phyloP scores from a whole-genome alignment of 2,113 vertebrate genomes.

The Trinectes maculatus region DNA sequence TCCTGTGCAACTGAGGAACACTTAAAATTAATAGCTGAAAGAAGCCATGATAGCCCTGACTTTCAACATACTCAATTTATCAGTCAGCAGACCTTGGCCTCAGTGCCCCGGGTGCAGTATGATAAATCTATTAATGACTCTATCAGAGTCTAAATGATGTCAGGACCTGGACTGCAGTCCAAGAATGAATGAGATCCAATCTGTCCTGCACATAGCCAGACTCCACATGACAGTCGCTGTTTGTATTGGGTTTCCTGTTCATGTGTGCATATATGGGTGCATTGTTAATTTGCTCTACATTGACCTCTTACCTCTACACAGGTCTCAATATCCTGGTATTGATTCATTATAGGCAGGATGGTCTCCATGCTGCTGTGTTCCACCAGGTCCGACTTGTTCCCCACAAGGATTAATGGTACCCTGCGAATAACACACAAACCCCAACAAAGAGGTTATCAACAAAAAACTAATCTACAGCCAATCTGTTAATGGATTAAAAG shows the following conservation, averaged over 20 bases:
- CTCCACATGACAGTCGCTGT: neutral
- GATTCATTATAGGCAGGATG: slow-evolving; percentile 99
- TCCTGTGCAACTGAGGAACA: slow-evolving; percentile 36
- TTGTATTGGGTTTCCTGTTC: slow-evolving; percentile 1
- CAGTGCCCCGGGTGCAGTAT: neutral
- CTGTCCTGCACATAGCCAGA: neutral
- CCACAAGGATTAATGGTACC: slow-evolving; percentile 94
- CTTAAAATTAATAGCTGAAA: slow-evolving; percentile 20
- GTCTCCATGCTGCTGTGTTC: slow-evolving; percentile 99
- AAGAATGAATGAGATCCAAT: slow-evolving; percentile 10
- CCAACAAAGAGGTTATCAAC: neutral
- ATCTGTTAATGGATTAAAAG: too few relatives aligned
- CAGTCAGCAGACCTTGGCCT: slow-evolving; percentile 6
- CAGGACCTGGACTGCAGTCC: slow-evolving; percentile 26
- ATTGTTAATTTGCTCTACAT: neutral
- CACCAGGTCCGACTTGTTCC: slow-evolving; percentile 98
- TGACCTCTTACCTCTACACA: slow-evolving; percentile 91
- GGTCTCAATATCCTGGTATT: slow-evolving; percentile 97
- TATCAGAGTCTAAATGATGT: slow-evolving; percentile 27
- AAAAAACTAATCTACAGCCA: neutral
- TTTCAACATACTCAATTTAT: slow-evolving; percentile 25
- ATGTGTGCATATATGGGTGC: neutral
- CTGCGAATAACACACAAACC: slow-evolving; percentile 63
- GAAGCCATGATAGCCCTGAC: slow-evolving; percentile 23
- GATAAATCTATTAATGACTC: slow-evolving; percentile 45